A percentile compares a stretch with the other conserved stretches of the same genome.
These are phyloP conservation scores for Ophiodon elongatus DNA, from an alignment of 2,113 vertebrate species.

Conservation along the genomic window DNA sequence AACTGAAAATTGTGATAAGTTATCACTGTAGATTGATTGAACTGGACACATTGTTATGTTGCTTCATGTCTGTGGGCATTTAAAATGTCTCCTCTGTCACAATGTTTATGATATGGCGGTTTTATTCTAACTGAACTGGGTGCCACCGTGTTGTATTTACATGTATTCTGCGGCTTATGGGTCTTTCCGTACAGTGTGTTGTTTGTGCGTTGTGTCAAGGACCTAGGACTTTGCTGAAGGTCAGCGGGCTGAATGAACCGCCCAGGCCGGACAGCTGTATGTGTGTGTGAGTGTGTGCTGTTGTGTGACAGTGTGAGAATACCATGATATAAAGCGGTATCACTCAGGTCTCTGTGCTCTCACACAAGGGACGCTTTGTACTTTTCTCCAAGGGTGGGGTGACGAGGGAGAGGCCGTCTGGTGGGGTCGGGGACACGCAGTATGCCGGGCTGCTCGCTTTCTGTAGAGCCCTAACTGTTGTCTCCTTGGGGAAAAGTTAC, in stretches of 20 bases:
- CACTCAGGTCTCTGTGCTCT: constrained; percentile 81
- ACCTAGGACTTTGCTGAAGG: constrained; percentile 78
- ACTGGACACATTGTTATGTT: background rate
- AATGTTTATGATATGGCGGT: constrained; percentile 9
- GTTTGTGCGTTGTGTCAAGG: constrained; percentile 76
- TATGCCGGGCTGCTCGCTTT: constrained; percentile 38
- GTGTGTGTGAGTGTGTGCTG: constrained; percentile 11
- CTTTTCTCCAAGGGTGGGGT: constrained; percentile 66
- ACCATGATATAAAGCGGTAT: constrained; percentile 78
- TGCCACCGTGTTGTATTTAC: constrained; percentile 30
- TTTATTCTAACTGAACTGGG: constrained; percentile 8
- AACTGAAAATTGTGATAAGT: background rate
- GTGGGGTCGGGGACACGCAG: background rate
- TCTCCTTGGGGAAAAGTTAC: constrained; percentile 62
- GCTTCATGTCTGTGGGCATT: background rate
- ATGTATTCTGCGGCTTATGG: constrained; percentile 36
- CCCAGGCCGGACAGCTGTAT: constrained; percentile 35
- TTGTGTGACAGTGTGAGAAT: constrained; percentile 74
- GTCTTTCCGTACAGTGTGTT: constrained; percentile 66
- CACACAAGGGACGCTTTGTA: constrained; percentile 82
- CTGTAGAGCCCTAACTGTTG: constrained; percentile 49
- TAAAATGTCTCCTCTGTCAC: constrained; percentile 16
- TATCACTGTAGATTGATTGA: background rate
- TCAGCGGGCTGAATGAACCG: constrained; percentile 74
- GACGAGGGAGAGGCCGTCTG: constrained; percentile 31